Percentiles rank a stretch among this genome's conserved stretches.
These are phyloP conservation scores for Lasioglossum albipes DNA, from an alignment of 1,140 invertebrate species.

Conservation along the genomic window DNA sequence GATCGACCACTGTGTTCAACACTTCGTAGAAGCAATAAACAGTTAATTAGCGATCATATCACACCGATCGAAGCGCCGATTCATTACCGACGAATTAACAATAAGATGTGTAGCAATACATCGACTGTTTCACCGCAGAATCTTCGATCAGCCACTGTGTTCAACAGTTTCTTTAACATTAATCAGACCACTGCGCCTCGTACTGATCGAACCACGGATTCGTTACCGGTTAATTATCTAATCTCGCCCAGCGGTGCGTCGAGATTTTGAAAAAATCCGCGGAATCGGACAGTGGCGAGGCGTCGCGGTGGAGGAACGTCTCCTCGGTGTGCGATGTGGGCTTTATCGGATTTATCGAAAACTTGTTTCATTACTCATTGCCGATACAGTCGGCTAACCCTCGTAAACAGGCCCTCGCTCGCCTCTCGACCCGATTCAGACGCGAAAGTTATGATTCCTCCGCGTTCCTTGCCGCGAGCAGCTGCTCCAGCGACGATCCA, in stretches of 20 bases:
- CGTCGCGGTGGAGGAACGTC: neutral
- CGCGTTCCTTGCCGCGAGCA: neutral
- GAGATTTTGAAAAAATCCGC: too few species aligned
- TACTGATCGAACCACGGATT: too few species aligned
- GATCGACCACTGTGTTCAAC: too few species aligned
- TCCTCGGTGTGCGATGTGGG: neutral
- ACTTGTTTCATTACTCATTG: conserved; percentile 51
- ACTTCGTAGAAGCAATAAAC: too few species aligned
- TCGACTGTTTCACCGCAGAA: too few species aligned
- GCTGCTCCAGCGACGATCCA: neutral
- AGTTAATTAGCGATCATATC: too few species aligned
- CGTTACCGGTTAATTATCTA: conserved; percentile 7
- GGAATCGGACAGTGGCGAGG: neutral
- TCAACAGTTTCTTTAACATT: too few species aligned
- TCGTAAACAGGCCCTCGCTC: conserved; percentile 79
- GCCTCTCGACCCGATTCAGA: neutral
- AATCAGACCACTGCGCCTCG: too few species aligned
- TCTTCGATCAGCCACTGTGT: too few species aligned
- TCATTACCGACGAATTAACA: too few species aligned
- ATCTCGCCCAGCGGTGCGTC: neutral
- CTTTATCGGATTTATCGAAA: conserved; percentile 53
- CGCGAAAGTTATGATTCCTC: conserved; percentile 7
- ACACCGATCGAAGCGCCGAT: too few species aligned
- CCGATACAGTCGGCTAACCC: conserved; percentile 82
- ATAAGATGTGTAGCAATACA: too few species aligned